Conservation (phyloP, 1,140 invertebrate species). For the Tetragonula clypearis region DNA sequence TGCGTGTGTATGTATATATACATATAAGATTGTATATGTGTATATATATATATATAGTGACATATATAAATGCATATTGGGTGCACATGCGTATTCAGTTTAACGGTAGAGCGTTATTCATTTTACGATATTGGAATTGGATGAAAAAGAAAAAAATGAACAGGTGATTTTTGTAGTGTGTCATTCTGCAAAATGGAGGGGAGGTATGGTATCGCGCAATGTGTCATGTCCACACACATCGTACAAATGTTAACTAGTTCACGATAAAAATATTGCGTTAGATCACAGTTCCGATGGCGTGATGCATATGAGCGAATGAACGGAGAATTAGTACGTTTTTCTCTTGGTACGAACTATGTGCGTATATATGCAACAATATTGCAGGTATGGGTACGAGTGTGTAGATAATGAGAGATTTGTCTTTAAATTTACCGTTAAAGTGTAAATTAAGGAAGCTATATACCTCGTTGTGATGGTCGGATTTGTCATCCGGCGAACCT, state of each 20-base stretch:
- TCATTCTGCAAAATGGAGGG: background rate
- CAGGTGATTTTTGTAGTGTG: background rate
- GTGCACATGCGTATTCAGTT: slow-evolving; percentile 47
- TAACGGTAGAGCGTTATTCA: slow-evolving; percentile 56
- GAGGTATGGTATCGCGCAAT: too few relatives aligned
- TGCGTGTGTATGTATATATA: too few relatives aligned
- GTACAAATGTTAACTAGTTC: slow-evolving; percentile 44
- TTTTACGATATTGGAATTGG: slow-evolving; percentile 45
- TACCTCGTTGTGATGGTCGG: slow-evolving; percentile 81
- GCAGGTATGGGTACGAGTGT: slow-evolving; percentile 42
- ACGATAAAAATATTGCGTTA: slow-evolving; percentile 42
- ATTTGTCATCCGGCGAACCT: slow-evolving; percentile 71
- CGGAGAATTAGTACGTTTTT: slow-evolving; percentile 38
- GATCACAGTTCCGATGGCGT: slow-evolving; percentile 39
- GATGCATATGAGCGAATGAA: slow-evolving; percentile 57
- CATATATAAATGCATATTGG: slow-evolving; percentile 36
- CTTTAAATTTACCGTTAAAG: slow-evolving; percentile 69
- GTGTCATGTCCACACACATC: slow-evolving; percentile 3
- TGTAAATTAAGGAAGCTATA: slow-evolving; percentile 75
- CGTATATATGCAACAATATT: background rate
- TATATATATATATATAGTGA: too few relatives aligned
- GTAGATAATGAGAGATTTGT: slow-evolving; percentile 58
- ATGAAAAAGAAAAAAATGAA: background rate
- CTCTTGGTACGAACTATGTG: background rate
- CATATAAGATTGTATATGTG: too few relatives aligned